Conservation (phyloP, 2,113 vertebrate species). For the Bombycilla garrulus region DNA sequence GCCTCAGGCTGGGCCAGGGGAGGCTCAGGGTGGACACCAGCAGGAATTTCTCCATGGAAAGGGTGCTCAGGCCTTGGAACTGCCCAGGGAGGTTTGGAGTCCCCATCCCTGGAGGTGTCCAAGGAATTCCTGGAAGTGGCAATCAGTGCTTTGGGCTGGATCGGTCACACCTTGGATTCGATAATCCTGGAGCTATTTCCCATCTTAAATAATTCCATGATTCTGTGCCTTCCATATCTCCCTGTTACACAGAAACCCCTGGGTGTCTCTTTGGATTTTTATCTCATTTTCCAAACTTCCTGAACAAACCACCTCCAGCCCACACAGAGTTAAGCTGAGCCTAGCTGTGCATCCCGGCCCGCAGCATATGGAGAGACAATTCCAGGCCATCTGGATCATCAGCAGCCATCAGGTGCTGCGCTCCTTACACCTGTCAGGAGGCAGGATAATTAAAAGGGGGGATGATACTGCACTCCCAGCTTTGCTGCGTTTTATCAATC, state of each 20-base stretch:
- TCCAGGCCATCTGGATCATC: slow-evolving; percentile 58
- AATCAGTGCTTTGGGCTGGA: neutral
- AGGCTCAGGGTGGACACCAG: neutral
- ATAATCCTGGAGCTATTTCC: neutral
- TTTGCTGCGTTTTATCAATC: neutral
- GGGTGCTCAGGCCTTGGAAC: fast-evolving
- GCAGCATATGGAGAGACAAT: slow-evolving; percentile 42
- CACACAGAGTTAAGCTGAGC: neutral
- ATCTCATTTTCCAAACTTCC: neutral
- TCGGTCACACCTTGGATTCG: fast-evolving
- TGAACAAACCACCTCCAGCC: neutral
- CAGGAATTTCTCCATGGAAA: neutral
- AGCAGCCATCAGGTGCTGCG: slow-evolving; percentile 53
- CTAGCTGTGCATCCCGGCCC: neutral
- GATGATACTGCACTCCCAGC: neutral
- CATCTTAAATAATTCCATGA: neutral
- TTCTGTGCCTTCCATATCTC: neutral
- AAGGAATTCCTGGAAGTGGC: neutral
- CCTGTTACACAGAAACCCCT: neutral
- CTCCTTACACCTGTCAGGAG: slow-evolving; percentile 48
- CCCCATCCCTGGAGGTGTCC: neutral
- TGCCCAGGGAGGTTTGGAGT: neutral
- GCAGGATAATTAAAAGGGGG: slow-evolving; percentile 24
- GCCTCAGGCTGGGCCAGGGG: neutral
- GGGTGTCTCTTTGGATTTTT: neutral